These are phyloP conservation scores for Anarhynchus alexandrinus DNA, from an alignment of 2,113 vertebrate species.

Conservation along the genomic window DNA sequence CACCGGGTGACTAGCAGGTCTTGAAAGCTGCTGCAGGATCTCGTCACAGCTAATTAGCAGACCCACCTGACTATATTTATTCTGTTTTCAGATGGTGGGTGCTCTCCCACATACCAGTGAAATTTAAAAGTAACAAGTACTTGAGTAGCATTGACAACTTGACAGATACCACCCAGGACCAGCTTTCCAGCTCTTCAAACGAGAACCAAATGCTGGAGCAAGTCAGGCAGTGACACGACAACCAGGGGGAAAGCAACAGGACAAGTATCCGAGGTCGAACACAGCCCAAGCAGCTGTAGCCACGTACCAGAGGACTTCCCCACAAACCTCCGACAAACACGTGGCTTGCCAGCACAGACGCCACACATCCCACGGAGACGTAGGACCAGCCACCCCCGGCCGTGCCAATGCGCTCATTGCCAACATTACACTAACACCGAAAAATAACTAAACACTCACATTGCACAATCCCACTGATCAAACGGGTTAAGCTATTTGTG, in stretches of 20 bases:
- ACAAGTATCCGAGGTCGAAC: accelerated
- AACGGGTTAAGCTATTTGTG: background rate
- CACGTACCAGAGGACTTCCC: accelerated
- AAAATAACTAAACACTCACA: background rate
- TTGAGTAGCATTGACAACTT: background rate
- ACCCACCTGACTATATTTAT: background rate
- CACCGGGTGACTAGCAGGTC: background rate
- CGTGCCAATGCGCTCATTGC: accelerated
- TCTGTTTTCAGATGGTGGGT: background rate
- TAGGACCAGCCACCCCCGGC: background rate
- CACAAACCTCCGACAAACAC: accelerated
- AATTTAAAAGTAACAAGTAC: background rate
- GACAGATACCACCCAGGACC: background rate
- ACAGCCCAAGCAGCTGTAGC: background rate
- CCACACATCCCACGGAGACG: accelerated
- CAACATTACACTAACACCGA: background rate
- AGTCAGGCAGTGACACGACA: accelerated
- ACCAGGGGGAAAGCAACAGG: background rate
- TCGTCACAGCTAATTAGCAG: background rate
- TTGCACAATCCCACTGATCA: background rate
- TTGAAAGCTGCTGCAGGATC: background rate
- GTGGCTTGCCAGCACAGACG: background rate
- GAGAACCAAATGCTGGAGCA: accelerated
- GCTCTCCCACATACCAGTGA: background rate
- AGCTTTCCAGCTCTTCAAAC: background rate